Evolutionary conservation across 2,888 invertebrate species (phyloP), one percentile per base, ranked within the genome.

Genomic region (Pediacus dermestoides): DNA sequence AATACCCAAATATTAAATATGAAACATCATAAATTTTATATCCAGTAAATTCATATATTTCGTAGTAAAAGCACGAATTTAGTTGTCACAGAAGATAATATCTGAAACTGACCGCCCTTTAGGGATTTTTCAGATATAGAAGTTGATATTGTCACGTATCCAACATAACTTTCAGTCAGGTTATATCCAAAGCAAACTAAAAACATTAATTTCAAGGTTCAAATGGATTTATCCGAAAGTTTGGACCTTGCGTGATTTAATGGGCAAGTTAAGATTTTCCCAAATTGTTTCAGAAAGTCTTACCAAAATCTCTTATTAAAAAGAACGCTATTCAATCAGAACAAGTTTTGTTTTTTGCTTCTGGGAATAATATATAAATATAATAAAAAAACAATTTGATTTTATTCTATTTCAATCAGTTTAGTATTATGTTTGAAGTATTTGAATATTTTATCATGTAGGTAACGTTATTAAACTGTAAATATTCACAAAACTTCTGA

Each of bases 201-300:
- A 44, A 44, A 37, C 44, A 39, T 39, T 44, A 44, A 44, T 40
- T 44, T 39, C 21, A 34, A 37, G 42, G 37, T 43, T 43, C 43
- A 30, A 43, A 39, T 33, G 43, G 39, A 30, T 44, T 44, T 44
- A 44, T 44, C 39, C 30, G 14, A 33, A 33, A 40, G 27, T 33
- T 44, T 34, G n/a, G 23, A 27, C 25, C 37, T 25, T 27, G 30
- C 30, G 37, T 44, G 44, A 44, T 44, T 44, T 40, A 44, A 37
- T 33, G 39, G 27, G 25, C 28, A 37, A 27, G 22, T 37, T 40
- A 37, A 25, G 30, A 16, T 32, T 22, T 23, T 37, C 16, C 25
- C 21, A 39, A 36, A 40, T 30, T 33, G 38, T 42, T 38, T 38
- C 21, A 18, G 6, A n/a, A n/a, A n/a, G n/a, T n/a, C n/a, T n/a